Percentiles rank a stretch among this genome's conserved stretches.
Conservation (phyloP, 1,140 invertebrate genomes). For the Brachionus koreanus region DNA sequence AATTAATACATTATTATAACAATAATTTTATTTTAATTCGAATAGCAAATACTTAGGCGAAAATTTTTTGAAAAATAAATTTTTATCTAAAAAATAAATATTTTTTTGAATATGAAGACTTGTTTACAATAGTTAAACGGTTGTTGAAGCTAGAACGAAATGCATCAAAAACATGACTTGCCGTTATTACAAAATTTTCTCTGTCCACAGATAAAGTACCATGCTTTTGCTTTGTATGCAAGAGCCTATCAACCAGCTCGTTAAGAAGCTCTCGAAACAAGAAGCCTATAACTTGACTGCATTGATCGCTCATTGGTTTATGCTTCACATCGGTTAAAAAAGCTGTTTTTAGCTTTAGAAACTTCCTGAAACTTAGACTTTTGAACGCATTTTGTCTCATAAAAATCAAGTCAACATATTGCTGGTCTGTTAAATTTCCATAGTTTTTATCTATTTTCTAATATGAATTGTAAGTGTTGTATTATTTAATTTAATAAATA, state of each 20-base stretch:
- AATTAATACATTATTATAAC: neutral
- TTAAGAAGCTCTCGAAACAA: slow-evolving; percentile 8
- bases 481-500: neutral
- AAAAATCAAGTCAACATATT: slow-evolving; percentile 25
- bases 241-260: neutral
- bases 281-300: slow-evolving; percentile 23
- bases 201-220: neutral
- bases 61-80: too few species aligned
- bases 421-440: slow-evolving; percentile 1
- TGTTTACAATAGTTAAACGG: neutral
- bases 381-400: slow-evolving; percentile 21
- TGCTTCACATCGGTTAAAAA: neutral
- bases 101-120: neutral
- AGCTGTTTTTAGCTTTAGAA: neutral
- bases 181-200: neutral
- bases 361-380: slow-evolving; percentile 7
- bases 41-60: too few species aligned
- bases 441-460: slow-evolving; percentile 13
- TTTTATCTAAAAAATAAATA: neutral
- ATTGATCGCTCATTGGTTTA: slow-evolving; percentile 17
- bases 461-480: neutral
- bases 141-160: neutral
- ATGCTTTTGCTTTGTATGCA: neutral
- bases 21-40: too few species aligned
- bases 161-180: neutral